These are phyloP conservation scores for Pogonus chalceus DNA, from an alignment of 1,140 invertebrate species.

Conservation along the genomic window DNA sequence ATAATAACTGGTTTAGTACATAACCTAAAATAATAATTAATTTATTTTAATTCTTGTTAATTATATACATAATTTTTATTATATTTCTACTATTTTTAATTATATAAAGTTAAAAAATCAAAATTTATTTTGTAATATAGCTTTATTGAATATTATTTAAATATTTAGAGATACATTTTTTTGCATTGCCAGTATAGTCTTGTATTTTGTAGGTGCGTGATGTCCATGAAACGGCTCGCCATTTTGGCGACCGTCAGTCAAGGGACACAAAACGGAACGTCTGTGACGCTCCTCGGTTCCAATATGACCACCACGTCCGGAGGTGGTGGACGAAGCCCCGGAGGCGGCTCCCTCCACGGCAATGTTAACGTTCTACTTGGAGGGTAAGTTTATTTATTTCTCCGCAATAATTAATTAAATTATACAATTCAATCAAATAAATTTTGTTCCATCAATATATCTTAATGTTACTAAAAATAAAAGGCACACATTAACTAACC, in stretches of 20 bases:
- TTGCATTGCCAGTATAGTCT: too few species aligned
- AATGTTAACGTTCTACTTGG: slow-evolving; percentile 52
- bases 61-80: not conserved
- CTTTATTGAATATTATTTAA: not conserved
- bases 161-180: not conserved
- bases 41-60: not conserved
- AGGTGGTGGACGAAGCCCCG: slow-evolving; percentile 26
- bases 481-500: too few species aligned
- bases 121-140: not conserved
- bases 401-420: slow-evolving; percentile 6
- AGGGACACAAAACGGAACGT: slow-evolving; percentile 27
- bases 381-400: slow-evolving; percentile 38
- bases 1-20: not conserved
- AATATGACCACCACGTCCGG: slow-evolving; percentile 31
- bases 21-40: not conserved
- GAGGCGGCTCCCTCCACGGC: slow-evolving; percentile 39
- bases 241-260: slow-evolving; percentile 28
- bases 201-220: slow-evolving; percentile 25
- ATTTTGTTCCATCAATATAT: too few species aligned
- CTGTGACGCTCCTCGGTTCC: slow-evolving; percentile 1
- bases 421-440: too few species aligned
- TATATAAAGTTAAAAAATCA: not conserved
- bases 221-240: slow-evolving; percentile 36
- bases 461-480: too few species aligned
- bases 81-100: not conserved